A percentile compares a stretch with the other conserved stretches of the same genome.
phyloP scores from a whole-genome alignment of 1,140 invertebrate species.

The Asbolus verrucosus region DNA sequence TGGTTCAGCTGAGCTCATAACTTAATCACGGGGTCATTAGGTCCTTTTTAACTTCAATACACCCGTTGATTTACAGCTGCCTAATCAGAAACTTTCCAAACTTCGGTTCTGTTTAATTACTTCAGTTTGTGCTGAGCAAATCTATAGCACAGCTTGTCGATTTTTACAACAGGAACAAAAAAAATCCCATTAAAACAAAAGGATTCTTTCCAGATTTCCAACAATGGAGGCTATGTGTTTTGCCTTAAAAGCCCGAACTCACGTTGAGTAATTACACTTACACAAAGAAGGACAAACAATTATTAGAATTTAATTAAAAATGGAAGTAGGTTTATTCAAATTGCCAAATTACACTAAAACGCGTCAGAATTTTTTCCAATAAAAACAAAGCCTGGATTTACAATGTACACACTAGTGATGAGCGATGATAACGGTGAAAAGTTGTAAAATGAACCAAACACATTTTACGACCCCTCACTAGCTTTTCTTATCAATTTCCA shows the following conservation, averaged over 20 bases:
- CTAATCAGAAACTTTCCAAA: constrained; percentile 58
- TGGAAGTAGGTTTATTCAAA: too few relatives aligned
- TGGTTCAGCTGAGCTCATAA: constrained; percentile 50
- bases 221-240: constrained; percentile 16
- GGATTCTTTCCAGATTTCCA: constrained; percentile 28
- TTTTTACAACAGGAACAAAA: constrained; percentile 30
- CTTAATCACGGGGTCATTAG: constrained; percentile 58
- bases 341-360: too few relatives aligned
- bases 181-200: constrained; percentile 32
- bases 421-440: too few relatives aligned
- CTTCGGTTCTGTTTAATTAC: constrained; percentile 58
- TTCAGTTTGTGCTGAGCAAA: constrained; percentile 55
- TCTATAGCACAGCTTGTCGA: constrained; percentile 40
- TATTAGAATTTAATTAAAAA: background rate
- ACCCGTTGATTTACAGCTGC: constrained; percentile 55
- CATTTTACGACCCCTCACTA: too few relatives aligned
- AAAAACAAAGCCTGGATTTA: too few relatives aligned
- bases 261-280: constrained; percentile 12
- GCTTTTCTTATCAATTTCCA: too few relatives aligned
- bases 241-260: constrained; percentile 11
- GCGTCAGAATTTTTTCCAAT: too few relatives aligned
- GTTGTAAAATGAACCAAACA: too few relatives aligned
- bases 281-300: background rate
- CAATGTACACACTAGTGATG: too few relatives aligned
- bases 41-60: constrained; percentile 57